Conservation (phyloP, 1,140 invertebrate genomes). For the Micrasema longulum region DNA sequence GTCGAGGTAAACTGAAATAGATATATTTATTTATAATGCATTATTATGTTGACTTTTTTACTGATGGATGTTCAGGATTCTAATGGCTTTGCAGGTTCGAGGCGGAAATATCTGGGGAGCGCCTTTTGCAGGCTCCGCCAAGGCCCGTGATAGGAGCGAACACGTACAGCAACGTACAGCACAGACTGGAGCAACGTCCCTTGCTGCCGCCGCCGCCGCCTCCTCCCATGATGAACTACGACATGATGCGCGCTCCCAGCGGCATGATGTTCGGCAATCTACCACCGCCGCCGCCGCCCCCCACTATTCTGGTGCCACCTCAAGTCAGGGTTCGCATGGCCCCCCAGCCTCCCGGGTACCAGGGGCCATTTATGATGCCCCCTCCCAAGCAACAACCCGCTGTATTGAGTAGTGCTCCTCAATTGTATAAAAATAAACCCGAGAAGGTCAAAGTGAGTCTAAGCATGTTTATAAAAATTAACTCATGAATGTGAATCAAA, state of each 20-base stretch:
- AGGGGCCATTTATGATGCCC: slow-evolving; percentile 63
- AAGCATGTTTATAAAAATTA: too few species aligned
- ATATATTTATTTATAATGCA: slow-evolving; percentile 5
- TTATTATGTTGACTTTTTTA: slow-evolving; percentile 27
- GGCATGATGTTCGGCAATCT: slow-evolving; percentile 57
- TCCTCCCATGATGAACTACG: slow-evolving; percentile 56
- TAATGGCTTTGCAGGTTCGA: slow-evolving; percentile 74
- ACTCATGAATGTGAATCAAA: too few species aligned
- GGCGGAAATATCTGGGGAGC: slow-evolving; percentile 81
- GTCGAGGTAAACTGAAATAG: slow-evolving; percentile 72
- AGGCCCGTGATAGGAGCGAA: slow-evolving; percentile 75
- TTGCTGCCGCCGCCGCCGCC: slow-evolving; percentile 70
- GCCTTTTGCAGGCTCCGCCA: slow-evolving; percentile 67
- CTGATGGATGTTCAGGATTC: slow-evolving; percentile 41
- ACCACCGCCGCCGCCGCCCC: slow-evolving; percentile 68
- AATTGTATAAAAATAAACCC: slow-evolving; percentile 70
- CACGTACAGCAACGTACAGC: slow-evolving; percentile 76
- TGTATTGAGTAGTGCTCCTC: slow-evolving; percentile 73
- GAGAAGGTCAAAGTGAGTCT: slow-evolving; percentile 61
- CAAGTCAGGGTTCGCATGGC: slow-evolving; percentile 68
- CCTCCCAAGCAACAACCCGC: slow-evolving; percentile 70
- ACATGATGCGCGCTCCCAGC: slow-evolving; percentile 1
- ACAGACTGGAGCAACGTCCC: slow-evolving; percentile 70
- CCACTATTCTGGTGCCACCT: slow-evolving; percentile 69
- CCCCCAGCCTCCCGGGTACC: slow-evolving; percentile 55